Evolutionary conservation across 2,113 vertebrate species (phyloP).

Genomic region (Martes martes): DNA sequence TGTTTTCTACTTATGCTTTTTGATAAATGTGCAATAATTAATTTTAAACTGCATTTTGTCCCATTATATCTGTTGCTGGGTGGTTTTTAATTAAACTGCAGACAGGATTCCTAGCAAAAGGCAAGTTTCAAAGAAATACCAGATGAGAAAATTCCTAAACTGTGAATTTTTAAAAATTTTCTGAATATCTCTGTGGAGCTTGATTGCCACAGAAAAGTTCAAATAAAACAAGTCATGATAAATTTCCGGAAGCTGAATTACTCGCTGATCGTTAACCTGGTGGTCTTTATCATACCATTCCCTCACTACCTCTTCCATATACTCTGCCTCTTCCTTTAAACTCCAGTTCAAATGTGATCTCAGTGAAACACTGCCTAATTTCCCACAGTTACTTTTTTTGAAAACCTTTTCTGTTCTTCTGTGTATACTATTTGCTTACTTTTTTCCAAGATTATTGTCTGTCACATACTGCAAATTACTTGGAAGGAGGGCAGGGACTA

Average conservation of each 20-base stretch:
- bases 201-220: not conserved
- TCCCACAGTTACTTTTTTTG: not conserved
- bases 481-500: not conserved
- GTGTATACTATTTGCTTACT: not conserved
- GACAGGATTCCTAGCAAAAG: not conserved
- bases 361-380: not conserved
- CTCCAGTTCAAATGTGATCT: not conserved
- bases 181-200: not conserved
- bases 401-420: not conserved
- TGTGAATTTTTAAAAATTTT: not conserved
- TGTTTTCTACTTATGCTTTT: not conserved
- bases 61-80: not conserved
- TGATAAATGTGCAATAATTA: not conserved
- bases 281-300: not conserved
- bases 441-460: not conserved
- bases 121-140: conserved; percentile 1
- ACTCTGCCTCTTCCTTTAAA: not conserved
- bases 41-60: not conserved
- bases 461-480: not conserved
- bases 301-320: not conserved
- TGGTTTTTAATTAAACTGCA: not conserved
- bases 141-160: not conserved
- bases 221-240: not conserved
- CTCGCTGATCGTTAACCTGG: not conserved
- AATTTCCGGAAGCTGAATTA: not conserved